Evolutionary conservation across 2,888 invertebrate genomes (phyloP).

Genomic region (Tetheella fluctuosa): DNA sequence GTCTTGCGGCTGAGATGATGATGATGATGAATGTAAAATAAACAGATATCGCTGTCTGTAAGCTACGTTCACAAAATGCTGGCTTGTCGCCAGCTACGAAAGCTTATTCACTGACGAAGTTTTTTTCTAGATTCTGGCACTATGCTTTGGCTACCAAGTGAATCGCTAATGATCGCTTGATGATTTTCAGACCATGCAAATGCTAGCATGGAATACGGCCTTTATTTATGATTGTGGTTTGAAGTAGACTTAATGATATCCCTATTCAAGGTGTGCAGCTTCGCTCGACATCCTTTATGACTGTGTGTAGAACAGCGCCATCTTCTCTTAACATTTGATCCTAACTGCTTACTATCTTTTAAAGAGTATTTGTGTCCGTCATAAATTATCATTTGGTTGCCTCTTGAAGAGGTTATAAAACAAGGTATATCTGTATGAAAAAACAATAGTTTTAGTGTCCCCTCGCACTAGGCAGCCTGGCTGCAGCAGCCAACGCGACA

Average conservation of each 20-base stretch:
- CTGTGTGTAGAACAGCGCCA: conserved; percentile 37
- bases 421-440: conserved; percentile 12
- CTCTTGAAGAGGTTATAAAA: conserved; percentile 33
- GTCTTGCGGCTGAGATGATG: too few species aligned
- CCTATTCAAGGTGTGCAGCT: not conserved
- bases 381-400: conserved; percentile 42
- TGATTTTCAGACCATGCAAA: too few species aligned
- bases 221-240: not conserved
- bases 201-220: too few species aligned
- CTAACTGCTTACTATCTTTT: conserved; percentile 24
- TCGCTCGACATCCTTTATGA: conserved; percentile 1
- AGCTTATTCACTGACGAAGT: not conserved
- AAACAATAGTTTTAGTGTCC: not conserved
- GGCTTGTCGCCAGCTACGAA: not conserved
- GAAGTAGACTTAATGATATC: not conserved
- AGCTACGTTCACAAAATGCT: too few species aligned
- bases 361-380: conserved; percentile 43
- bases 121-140: too few species aligned
- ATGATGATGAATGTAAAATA: too few species aligned
- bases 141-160: too few species aligned
- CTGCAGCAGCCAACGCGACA: too few species aligned
- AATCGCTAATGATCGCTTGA: too few species aligned
- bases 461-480: too few species aligned
- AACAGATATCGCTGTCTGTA: too few species aligned
- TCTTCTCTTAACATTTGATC: conserved; percentile 26